Evolutionary conservation across 2,888 invertebrate species (phyloP), one percentile per base, ranked within the genome.

Genomic region (Bombyx huttoni): DNA sequence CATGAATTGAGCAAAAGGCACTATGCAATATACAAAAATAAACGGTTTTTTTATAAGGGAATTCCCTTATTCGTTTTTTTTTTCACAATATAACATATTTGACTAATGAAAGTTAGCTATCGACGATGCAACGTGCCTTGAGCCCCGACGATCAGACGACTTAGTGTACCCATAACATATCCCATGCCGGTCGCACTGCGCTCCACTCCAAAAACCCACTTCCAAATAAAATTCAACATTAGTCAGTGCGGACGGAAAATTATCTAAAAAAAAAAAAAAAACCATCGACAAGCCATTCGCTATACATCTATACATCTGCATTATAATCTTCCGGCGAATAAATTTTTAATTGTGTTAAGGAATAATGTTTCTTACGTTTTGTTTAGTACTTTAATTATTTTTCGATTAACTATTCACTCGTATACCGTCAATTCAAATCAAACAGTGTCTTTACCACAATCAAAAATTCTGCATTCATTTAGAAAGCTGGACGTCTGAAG

Each of bases 401-500:
- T 40, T 40, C 1, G 9, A 40, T 40, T 10, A 10, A 40, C 12
- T 40, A 10, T 40, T 40, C 40, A 40, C 7, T 40, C 40, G 40
- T 40, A 40, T 40, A 51, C 47, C 51, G 34, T 33, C 49, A 49
- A 47, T 47, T 46, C 7, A 3, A 7, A 40, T 40, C 40, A 12
- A 40, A 40, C 64, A 63, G 68, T 69, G 70, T 75, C 71, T 68
- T 65, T 72, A 68, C 69, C 76, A 77, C 80, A 75, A 79, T 79
- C 79, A 75, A 80, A 78, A 75, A 81, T 78, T 81, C 82, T 73
- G 79, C 79, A 66, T 73, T 76, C 77, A 70, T 68, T 24, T 65
- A 76, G 81, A 86, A 86, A 86, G 86, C 87, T 86, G 85, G 85
- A 84, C 78, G 81, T 79, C 73, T 77, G 78, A 87, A 87, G 87